A percentile compares a stretch with the other conserved stretches of the same genome.
phyloP scores from a whole-genome alignment of 2,113 vertebrate genomes.

The Spilogale gracilis region DNA sequence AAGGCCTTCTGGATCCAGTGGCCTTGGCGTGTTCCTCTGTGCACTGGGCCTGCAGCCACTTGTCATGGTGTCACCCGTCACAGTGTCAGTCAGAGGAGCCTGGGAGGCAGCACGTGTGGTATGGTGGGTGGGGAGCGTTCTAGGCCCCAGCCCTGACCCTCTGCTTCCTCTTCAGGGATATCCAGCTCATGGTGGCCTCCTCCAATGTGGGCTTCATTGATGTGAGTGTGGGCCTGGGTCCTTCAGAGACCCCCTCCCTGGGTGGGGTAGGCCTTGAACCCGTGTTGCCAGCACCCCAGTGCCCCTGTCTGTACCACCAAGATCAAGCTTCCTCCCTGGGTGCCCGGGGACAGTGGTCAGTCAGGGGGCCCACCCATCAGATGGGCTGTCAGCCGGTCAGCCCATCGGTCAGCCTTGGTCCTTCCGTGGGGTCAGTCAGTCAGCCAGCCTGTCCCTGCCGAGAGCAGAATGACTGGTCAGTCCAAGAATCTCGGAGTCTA shows the following conservation, averaged over 20 bases:
- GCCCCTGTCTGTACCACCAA: background rate
- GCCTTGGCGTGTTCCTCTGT: background rate
- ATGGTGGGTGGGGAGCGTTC: no score
- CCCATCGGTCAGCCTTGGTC: background rate
- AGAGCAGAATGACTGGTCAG: rapidly evolving
- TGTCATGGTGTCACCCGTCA: background rate
- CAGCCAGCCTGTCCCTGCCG: background rate
- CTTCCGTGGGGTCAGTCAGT: background rate
- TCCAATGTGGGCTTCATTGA: conserved; percentile 76
- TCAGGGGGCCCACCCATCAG: background rate
- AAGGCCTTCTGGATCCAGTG: background rate
- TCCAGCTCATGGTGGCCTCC: conserved; percentile 65
- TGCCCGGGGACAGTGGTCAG: background rate
- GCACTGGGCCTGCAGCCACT: background rate
- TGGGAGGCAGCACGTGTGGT: background rate
- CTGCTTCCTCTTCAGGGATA: conserved; percentile 61
- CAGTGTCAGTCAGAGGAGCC: background rate
- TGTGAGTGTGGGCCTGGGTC: conserved; percentile 60
- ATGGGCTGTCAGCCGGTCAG: no score
- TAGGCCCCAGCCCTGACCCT: background rate
- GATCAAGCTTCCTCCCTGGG: background rate
- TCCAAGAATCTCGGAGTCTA: background rate
- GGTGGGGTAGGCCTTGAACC: background rate
- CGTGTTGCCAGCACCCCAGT: background rate
- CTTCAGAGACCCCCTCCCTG: background rate